Evolutionary conservation across 2,888 invertebrate species (phyloP).

Genomic region (Candidula unifasciata): DNA sequence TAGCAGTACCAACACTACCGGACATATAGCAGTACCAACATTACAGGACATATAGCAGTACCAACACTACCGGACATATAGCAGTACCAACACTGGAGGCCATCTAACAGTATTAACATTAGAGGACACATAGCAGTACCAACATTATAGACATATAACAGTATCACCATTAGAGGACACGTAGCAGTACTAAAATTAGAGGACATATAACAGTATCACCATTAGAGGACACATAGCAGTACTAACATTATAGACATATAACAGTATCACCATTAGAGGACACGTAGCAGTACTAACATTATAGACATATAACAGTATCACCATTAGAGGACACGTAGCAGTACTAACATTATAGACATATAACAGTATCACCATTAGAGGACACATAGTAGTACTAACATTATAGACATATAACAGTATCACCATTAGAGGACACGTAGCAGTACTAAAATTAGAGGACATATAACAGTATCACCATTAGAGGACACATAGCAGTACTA

Average conservation of each 20-base stretch:
- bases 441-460: not conserved
- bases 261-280: too few species aligned
- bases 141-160: not conserved
- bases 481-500: too few species aligned
- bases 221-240: not conserved
- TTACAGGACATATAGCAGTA: not conserved
- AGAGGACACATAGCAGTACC: not conserved
- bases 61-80: not conserved
- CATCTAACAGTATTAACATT: too few species aligned
- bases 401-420: too few species aligned
- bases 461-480: not conserved
- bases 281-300: too few species aligned
- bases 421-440: not conserved
- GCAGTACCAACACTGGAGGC: not conserved
- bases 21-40: not conserved
- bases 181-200: too few species aligned
- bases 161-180: not conserved
- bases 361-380: too few species aligned
- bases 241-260: conserved; percentile 2
- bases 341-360: not conserved
- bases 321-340: not conserved
- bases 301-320: too few species aligned
- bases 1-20: too few species aligned
- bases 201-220: not conserved
- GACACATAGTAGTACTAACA: too few species aligned